phyloP scores from a whole-genome alignment of 2,797 vertebrate genomes.

The Siniperca scherzeri region DNA sequence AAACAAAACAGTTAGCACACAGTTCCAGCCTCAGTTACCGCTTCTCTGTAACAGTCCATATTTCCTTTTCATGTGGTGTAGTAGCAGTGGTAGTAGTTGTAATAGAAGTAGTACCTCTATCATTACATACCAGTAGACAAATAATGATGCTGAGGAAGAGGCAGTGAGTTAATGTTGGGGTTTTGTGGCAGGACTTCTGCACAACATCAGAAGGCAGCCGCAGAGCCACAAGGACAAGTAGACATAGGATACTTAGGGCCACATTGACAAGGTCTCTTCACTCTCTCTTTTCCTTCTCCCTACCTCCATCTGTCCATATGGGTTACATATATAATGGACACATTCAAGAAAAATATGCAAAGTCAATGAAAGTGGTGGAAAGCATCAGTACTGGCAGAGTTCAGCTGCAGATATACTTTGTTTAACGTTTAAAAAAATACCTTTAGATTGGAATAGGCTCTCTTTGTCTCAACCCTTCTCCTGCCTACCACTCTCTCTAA shows the following conservation, averaged over 20 bases:
- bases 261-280: conserved; percentile 41
- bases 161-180: conserved; percentile 52
- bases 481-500: conserved; percentile 23
- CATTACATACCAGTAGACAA: conserved; percentile 52
- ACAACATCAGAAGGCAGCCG: conserved; percentile 64
- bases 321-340: background rate
- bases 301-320: background rate
- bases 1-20: conserved; percentile 56
- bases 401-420: conserved; percentile 28
- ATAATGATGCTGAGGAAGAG: conserved; percentile 45
- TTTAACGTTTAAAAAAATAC: conserved; percentile 56
- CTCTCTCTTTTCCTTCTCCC: conserved; percentile 2
- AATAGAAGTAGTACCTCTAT: conserved; percentile 49
- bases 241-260: conserved; percentile 65
- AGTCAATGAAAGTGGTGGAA: conserved; percentile 35
- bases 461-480: conserved; percentile 16
- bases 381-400: conserved; percentile 34
- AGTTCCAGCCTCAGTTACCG: conserved; percentile 11
- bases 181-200: conserved; percentile 67
- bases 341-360: conserved; percentile 30
- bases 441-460: conserved; percentile 30
- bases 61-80: conserved; percentile 57
- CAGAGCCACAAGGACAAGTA: conserved; percentile 71
- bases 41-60: conserved; percentile 24
- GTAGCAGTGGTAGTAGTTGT: conserved; percentile 24